Evolutionary conservation across 2,888 invertebrate genomes (phyloP).

Genomic region (Onchidella celtica): DNA sequence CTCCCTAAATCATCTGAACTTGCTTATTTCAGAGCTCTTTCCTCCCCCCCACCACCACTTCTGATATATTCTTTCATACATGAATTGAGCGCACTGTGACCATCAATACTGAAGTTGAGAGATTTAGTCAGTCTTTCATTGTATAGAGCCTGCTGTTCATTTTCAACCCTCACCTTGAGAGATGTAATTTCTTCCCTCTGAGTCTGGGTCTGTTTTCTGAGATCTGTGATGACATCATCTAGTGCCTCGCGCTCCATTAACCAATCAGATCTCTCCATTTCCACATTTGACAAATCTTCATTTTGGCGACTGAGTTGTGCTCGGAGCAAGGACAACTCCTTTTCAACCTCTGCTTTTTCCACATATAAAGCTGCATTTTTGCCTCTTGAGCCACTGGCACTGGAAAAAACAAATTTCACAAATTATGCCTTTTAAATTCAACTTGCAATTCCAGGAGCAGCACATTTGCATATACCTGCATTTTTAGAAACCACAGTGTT

Average conservation of each 20-base stretch:
- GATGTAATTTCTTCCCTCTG: constrained; percentile 30
- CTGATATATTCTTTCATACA: too few relatives aligned
- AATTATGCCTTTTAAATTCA: neutral
- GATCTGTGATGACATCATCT: constrained; percentile 71
- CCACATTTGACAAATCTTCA: constrained; percentile 70
- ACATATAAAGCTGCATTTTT: constrained; percentile 25
- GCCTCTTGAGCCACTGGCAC: neutral
- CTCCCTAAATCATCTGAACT: too few relatives aligned
- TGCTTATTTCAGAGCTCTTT: too few relatives aligned
- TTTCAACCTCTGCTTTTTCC: constrained; percentile 56
- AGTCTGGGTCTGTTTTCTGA: constrained; percentile 66
- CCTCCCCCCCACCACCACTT: too few relatives aligned
- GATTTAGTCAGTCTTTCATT: too few relatives aligned
- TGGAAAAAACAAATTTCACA: neutral
- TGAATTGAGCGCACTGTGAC: too few relatives aligned
- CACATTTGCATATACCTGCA: neutral
- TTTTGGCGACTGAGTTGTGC: constrained; percentile 64
- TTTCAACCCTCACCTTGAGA: constrained; percentile 33
- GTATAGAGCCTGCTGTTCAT: too few relatives aligned
- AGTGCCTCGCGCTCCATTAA: constrained; percentile 75
- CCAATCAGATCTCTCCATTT: constrained; percentile 73
- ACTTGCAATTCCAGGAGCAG: neutral
- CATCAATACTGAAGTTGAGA: too few relatives aligned
- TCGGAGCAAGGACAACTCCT: constrained; percentile 58
- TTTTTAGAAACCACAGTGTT: too few relatives aligned